phyloP scores from a whole-genome alignment of 2,888 invertebrate genomes.

The Acronicta leporina region DNA sequence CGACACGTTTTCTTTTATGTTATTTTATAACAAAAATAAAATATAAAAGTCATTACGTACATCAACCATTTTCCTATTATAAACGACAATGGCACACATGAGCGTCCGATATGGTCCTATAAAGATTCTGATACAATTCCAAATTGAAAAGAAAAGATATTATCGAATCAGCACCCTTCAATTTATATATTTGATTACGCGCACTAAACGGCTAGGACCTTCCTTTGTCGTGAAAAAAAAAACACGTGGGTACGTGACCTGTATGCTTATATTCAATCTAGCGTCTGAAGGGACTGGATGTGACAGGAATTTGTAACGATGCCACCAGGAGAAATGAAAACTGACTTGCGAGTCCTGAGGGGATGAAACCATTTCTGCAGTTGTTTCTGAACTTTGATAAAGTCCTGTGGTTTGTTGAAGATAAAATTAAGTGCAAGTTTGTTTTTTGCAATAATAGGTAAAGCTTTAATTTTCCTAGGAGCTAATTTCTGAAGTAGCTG shows the following conservation, averaged over 20 bases:
- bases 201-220: conserved; percentile 61
- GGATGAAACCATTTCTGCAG: conserved; percentile 31
- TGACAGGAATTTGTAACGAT: conserved; percentile 61
- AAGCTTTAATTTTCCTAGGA: conserved; percentile 1
- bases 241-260: conserved; percentile 69
- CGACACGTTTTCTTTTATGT: too few species aligned
- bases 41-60: conserved; percentile 1
- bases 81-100: conserved; percentile 11
- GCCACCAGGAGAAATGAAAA: conserved; percentile 53
- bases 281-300: conserved; percentile 60
- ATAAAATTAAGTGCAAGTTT: conserved; percentile 20
- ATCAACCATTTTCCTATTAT: conserved; percentile 5
- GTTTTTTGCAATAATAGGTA: conserved; percentile 5
- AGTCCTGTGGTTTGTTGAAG: conserved; percentile 13
- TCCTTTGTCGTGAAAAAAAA: conserved; percentile 62
- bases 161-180: conserved; percentile 56
- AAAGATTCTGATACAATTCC: conserved; percentile 41
- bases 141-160: too few species aligned
- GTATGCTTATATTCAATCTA: conserved; percentile 74
- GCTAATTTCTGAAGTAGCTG: conserved; percentile 3
- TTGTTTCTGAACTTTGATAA: conserved; percentile 30
- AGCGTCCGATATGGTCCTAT: conserved; percentile 21
- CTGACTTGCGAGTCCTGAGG: conserved; percentile 52
- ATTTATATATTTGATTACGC: conserved; percentile 68
- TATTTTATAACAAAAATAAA: neutral